Conservation (phyloP, 2,797 vertebrate species). For the Glossophaga mutica region DNA sequence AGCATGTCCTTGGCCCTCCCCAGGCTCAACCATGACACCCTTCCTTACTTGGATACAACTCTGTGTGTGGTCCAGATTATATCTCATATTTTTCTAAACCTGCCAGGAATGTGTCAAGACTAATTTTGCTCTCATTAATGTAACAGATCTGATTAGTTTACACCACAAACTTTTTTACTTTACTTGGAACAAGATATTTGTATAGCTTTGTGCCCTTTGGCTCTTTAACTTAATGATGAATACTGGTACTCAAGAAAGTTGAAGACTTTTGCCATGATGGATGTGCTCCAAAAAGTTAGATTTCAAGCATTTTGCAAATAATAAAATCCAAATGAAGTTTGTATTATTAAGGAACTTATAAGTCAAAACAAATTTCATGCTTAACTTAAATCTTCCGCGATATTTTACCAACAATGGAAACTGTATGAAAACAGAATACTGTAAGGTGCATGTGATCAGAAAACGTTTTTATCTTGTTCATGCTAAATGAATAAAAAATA, state of each 20-base stretch:
- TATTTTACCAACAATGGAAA: neutral
- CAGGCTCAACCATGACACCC: neutral
- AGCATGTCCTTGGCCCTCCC: neutral
- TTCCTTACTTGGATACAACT: neutral
- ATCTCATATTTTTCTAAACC: neutral
- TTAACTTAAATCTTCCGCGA: neutral
- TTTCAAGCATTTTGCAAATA: slow-evolving; percentile 48
- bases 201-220: neutral
- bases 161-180: neutral
- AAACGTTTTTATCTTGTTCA: neutral
- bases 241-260: neutral
- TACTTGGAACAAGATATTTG: neutral
- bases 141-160: slow-evolving; percentile 3
- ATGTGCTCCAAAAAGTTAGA: slow-evolving; percentile 9
- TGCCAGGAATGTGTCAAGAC: slow-evolving; percentile 40
- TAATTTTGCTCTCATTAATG: neutral
- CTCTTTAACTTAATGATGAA: neutral
- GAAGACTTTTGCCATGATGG: neutral
- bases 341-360: slow-evolving; percentile 2
- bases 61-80: neutral
- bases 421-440: neutral
- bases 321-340: slow-evolving; percentile 40
- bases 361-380: neutral
- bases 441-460: neutral
- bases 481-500: neutral